Base-by-base conservation (phyloP, 2,888 invertebrate species). In the Bruchidius siliquastri region DNA sequence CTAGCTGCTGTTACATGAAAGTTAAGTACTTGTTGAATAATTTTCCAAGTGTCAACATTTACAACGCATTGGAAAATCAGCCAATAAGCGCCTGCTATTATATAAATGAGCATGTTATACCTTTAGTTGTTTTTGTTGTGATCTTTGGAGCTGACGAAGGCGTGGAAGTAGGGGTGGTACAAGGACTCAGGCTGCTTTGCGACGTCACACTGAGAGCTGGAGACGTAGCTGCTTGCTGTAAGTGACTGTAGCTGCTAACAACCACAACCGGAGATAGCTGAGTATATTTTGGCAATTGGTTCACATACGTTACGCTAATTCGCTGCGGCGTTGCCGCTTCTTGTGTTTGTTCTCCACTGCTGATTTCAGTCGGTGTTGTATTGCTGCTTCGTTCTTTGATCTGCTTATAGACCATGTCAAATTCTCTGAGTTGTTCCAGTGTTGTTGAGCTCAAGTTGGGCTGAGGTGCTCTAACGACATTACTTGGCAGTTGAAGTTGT, bases 401-500 rank as follows among this genome's bases (percentile, higher is more conserved):
- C 87, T 94, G 93, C 82, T 94, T 94, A 75, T 94, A 87, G 0
- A 94, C 94, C 87, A 93, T 92, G 83, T 94, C 94, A 80, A 94
- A 94, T 83, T 94, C 94, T 73, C 93, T 87, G 10, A 94, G 84
- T 81, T 94, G 94, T 84, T 94, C 94, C 71, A 93, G 85, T 0
- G 93, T 94, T 0, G 93, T 93, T 0, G 93, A 92, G 83, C 93
- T 93, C 81, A 93, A 90, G 81, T 90, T 89, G n/a, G 90, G 88
- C 81, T 91, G 90, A 73, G 90, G 89, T 67, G 79, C 74, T 71
- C 90, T 88, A 69, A 90, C 90, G 0, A 90, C 89, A 80, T 90
- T 90, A 67, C 91, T 86, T 79, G 91, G 90, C 79, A 91, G 90
- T 83, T 91, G 91, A 76, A 91, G 76, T 70, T 81, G 81, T 20